Evolutionary conservation across 2,888 invertebrate genomes (phyloP), one percentile per base, ranked within the genome.

Genomic region (Aphrophora alni): DNA sequence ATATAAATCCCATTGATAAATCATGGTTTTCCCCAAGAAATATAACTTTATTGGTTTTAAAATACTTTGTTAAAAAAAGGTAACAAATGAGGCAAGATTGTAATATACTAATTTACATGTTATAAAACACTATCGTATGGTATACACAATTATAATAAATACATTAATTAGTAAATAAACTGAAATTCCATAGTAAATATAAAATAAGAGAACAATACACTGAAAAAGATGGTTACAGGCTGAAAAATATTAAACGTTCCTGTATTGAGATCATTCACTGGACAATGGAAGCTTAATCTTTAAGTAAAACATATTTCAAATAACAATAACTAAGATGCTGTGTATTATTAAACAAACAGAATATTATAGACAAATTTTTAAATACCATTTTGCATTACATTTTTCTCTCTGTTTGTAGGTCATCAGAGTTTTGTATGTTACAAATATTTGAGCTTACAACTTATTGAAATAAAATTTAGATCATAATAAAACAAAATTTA

Each of bases 291-390:
- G 8, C 21, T 21, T 59, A 59, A 59, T 59, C 59, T 59, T 59
- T 59, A 59, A 59, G 59, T 59, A 59, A 59, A 59, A 59, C 59
- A n/a, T 59, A 59, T 59, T 59, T 59, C 59, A 59, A 59, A 59
- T 59, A 59, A 59, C 59, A 59, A 21, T 44, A 59, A 7, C n/a
- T 59, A 2, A 59, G 59, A 21, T 59, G 44, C 12, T 44, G 44
- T 44, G 1, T 44, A 8, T 3, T 33, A 33, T 33, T 33, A 8
- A 33, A 5, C 3, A 33, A 33, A 33, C 8, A 33, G 5, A 33
- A 33, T 33, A 33, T 33, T 33, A 33, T 5, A 3, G 33, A 33
- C 3, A 33, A 33, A 33, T 33, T 33, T 33, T 33, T 33, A 33
- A 33, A 33, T n/a, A 33, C 33, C 33, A n/a, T 33, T 33, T 8